Base-by-base conservation (phyloP, 2,888 invertebrate genomes). In the Hydropsyche betteni region DNA sequence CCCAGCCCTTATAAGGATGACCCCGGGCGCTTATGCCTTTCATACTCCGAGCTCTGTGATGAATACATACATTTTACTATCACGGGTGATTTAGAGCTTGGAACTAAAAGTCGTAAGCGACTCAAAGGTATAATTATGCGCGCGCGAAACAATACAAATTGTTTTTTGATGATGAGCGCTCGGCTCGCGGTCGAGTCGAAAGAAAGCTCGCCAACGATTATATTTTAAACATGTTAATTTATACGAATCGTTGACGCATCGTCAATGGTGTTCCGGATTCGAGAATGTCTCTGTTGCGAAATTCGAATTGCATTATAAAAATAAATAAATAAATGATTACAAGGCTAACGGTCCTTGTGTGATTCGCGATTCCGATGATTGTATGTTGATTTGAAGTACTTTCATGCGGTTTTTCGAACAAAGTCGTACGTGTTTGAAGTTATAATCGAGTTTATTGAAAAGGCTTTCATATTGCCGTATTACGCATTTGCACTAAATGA, bases 81-180 rank as follows among this genome's bases (percentile, higher is more conserved):
- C 2, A n/a, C 51, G 51, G 55, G 16, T 12, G 55, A 8, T 69
- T 69, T 14, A 12, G 2, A n/a, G 33, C 6, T 44, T 5, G 38
- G n/a, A 10, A 16, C 38, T 8, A 33, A 52, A 64, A 33, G 36
- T 53, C 53, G 53, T 36, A 51, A 8, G 70, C 34, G 38, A 36
- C 38, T 10, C 5, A 5, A 53, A 16, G 24, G 70, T 51, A 7
- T 50, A 34, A 24, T 34, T 44, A 50, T 8, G 44, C 69, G 69
- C 69, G 24, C 69, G 55, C 64, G 64, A 68, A 73, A 77, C 77
- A 77, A 77, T 77, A 77, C 77, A 75, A 77, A 77, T 77, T 77
- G 77, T 77, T 77, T 77, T 75, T 75, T 77, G 77, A 77, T 77
- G 77, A 75, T 75, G 34, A 38, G 44, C 36, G 24, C 53, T 44